Conservation (phyloP, 2,113 vertebrate species). For the Myiozetetes cayanensis region DNA sequence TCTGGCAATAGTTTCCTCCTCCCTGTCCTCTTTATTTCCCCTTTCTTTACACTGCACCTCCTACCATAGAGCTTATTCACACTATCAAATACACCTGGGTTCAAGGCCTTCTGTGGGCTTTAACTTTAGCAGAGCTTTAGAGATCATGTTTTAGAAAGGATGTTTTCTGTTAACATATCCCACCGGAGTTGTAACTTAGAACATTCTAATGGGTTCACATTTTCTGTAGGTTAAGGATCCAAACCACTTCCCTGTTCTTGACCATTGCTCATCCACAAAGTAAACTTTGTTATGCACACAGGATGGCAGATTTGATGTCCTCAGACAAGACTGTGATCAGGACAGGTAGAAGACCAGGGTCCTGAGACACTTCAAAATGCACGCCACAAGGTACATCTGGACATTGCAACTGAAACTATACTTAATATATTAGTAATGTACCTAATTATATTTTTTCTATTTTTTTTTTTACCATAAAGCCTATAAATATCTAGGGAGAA, state of each 20-base stretch:
- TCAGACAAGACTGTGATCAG: not conserved
- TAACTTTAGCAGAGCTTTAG: not conserved
- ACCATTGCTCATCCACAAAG: not conserved
- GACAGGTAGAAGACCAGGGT: not conserved
- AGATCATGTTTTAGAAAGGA: not conserved
- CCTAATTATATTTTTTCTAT: not conserved
- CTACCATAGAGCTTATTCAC: not conserved
- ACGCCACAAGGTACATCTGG: fast-evolving
- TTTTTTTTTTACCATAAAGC: not conserved
- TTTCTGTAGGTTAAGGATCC: not conserved
- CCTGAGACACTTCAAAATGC: not conserved
- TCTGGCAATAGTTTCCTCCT: not conserved
- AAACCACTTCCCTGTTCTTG: not conserved
- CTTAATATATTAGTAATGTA: not conserved
- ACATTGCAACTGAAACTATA: not conserved
- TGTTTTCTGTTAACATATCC: not conserved
- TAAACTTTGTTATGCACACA: not conserved
- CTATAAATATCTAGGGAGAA: not conserved
- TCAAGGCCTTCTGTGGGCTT: not conserved
- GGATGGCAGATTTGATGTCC: not conserved
- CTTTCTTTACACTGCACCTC: not conserved
- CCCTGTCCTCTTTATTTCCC: not conserved
- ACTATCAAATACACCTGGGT: not conserved
- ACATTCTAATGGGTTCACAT: not conserved
- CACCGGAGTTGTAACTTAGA: not conserved